A percentile compares a stretch with the other conserved stretches of the same genome.
These are phyloP conservation scores for Rhaphigaster nebulosa DNA, from an alignment of 2,888 invertebrate species.

Conservation along the genomic window DNA sequence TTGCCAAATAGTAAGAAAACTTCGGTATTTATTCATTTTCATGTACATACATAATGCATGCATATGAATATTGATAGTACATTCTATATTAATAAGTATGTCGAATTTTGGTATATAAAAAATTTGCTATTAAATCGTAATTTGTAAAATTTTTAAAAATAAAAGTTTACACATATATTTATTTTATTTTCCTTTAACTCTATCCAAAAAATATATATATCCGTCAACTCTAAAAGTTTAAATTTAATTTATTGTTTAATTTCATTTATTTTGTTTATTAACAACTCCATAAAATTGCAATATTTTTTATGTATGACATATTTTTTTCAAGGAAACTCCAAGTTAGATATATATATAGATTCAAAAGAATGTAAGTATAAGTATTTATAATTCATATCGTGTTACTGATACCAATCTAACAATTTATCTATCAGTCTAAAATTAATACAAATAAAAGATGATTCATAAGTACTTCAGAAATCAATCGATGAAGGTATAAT, in stretches of 20 bases:
- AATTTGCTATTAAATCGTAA: no score
- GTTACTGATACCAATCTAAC: background rate
- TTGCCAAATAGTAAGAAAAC: no score
- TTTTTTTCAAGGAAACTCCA: background rate
- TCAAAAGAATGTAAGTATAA: background rate
- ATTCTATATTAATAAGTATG: no score
- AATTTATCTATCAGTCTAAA: constrained; percentile 8
- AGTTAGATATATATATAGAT: background rate
- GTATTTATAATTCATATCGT: background rate
- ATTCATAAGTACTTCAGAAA: background rate
- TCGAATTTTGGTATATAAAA: no score
- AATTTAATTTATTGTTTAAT: background rate
- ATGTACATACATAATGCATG: no score
- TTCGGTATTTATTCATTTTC: no score
- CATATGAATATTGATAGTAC: no score
- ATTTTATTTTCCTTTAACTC: background rate
- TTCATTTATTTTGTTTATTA: background rate
- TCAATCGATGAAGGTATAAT: background rate
- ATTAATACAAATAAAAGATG: background rate
- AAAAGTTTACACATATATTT: no score
- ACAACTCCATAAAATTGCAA: no score
- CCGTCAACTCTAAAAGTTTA: background rate
- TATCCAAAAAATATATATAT: no score
- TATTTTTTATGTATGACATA: no score
- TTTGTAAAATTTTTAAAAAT: no score